Evolutionary conservation across 2,888 invertebrate species (phyloP).

Genomic region (Caenorhabditis panamensis): DNA sequence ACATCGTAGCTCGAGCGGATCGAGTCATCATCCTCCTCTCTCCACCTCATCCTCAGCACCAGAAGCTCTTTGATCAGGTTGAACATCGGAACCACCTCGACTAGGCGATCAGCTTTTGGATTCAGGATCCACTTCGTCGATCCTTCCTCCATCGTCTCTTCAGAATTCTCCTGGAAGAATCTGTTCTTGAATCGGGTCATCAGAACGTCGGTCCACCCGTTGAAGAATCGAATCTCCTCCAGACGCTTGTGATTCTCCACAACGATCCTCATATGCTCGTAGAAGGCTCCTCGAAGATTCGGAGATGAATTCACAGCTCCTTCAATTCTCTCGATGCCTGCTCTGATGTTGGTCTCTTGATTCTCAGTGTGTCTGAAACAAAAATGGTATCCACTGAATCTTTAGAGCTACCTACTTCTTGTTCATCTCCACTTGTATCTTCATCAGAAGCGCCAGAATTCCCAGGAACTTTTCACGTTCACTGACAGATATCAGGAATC

Average conservation of each 20-base stretch:
- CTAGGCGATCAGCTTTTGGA: neutral
- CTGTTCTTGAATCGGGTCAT: constrained; percentile 34
- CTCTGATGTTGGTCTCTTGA: constrained; percentile 23
- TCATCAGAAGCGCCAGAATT: constrained; percentile 64
- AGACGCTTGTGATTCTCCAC: constrained; percentile 23
- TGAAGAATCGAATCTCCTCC: constrained; percentile 49
- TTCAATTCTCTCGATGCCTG: constrained; percentile 27
- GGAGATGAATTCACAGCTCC: constrained; percentile 37
- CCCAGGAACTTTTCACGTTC: constrained; percentile 62
- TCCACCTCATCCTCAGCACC: constrained; percentile 61
- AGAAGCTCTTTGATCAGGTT: constrained; percentile 54
- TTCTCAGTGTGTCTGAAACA: constrained; percentile 44
- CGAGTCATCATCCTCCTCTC: constrained; percentile 61
- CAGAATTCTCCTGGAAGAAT: constrained; percentile 33
- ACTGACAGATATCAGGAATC: constrained; percentile 53
- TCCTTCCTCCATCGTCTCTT: neutral
- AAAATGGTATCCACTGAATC: neutral
- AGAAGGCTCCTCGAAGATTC: constrained; percentile 43
- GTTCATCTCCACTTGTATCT: constrained; percentile 54
- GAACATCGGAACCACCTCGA: constrained; percentile 47
- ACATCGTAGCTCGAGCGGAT: constrained; percentile 31
- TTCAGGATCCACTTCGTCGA: constrained; percentile 10
- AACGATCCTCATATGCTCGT: constrained; percentile 30
- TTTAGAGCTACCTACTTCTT: constrained; percentile 33
- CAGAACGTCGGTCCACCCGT: constrained; percentile 30